Base-by-base conservation (phyloP, 2,797 vertebrate species). In the Protosalanx chinensis region DNA sequence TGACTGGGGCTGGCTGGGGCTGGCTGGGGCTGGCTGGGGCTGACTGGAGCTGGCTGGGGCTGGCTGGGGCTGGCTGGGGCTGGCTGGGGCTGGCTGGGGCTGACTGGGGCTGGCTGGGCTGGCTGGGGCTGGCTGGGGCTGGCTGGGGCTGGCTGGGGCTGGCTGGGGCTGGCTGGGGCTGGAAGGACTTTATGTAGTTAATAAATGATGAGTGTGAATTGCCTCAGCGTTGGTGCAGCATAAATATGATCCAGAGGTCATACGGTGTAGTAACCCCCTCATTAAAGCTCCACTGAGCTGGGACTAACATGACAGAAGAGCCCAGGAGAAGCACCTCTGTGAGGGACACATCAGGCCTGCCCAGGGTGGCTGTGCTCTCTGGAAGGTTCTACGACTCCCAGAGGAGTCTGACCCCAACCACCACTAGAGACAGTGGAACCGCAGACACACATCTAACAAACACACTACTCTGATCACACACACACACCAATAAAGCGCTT, bases 181-280 rank as follows among this genome's bases (percentile, higher is more conserved):
- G 23, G 23, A 27, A 27, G 77, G 79, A 73, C 82, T 87, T 82
- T 76, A 85, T 79, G 73, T 66, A 56, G 18, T 85, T 75, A 80
- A 81, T 89, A 89, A 88, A 84, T 79, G 74, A 84, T 80, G 74
- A 79, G 80, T 68, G 73, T 87, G 82, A 85, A 88, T 88, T 77
- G 76, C 58, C 8, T 57, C 73, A 73, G 79, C 74, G 76, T 78
- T 77, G 68, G 76, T 70, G 37, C 76, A 67, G 69, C 78, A 81
- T 80, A 79, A 81, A 82, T 80, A 77, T 51, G 74, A 80, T 76
- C 72, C 82, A 56, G 35, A 33, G 85, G 82, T 89, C 82, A 83
- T 77, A 70, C 57, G 3, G 53, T 27, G 79, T 77, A 77, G 81
- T 86, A 87, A 33, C 64, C 32, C 60, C 35, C 67, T 56, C 79